Evolutionary conservation across 2,888 invertebrate genomes (phyloP), one percentile per base, ranked within the genome.

Genomic region (Tinea trinotella): DNA sequence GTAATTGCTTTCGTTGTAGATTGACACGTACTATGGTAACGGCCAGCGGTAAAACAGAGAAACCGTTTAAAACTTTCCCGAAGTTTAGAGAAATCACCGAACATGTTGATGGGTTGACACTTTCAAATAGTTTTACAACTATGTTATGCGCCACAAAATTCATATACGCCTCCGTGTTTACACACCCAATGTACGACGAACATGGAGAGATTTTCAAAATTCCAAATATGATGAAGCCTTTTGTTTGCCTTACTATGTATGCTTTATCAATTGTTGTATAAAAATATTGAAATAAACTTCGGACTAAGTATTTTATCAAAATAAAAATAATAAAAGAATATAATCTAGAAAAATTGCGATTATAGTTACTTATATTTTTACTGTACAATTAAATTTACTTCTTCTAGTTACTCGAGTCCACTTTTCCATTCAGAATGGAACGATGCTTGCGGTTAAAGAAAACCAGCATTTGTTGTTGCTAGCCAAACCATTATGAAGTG

Each of bases 1-100:
- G 50, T 80, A 78, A 83, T 82, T 82, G 79, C 81, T 80, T 81
- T 78, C 71, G 71, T 72, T 71, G 68, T 63, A 64, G 71, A 79
- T 76, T 75, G 77, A 78, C 81, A 80, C 76, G 69, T 64, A 59
- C 61, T 72, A 62, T 71, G 69, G 68, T 71, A 15, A 18, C 22
- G 40, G 36, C 6, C 36, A 15, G 36, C 40, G 22, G 12, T 13
- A 36, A 22, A 36, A 53, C 53, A 66, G 66, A 70, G 67, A 64
- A 66, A 67, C 70, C 72, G 65, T 71, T 76, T 71, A 71, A 74
- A 76, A 76, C 69, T 76, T 76, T 64, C 60, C 58, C 56, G 56
- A 54, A 58, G 57, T 53, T 52, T 54, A 56, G 54, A 54, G 54
- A 55, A 56, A 58, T 56, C 55, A 54, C 46, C 46, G 7, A 46